Evolutionary conservation across 2,888 invertebrate species (phyloP), one percentile per base, ranked within the genome.

Genomic region (Caenorhabditis zanzibari): DNA sequence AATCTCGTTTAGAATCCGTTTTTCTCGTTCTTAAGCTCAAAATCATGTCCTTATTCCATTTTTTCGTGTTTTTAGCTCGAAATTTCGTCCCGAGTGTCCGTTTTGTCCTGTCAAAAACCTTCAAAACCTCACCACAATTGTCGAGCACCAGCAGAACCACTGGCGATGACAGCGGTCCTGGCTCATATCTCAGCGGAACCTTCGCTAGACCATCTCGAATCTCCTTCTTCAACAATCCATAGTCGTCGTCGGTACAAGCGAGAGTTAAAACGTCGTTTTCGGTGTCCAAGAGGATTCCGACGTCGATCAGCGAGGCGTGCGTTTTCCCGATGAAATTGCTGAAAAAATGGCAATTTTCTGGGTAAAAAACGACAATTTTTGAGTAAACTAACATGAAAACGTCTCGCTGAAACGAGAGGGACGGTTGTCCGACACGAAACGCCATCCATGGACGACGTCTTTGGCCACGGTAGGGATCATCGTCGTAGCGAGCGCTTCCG

Each of bases 381-480:
- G n/a, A n/a, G n/a, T n/a, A n/a, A n/a, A 35, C 56, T 26, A 26
- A 79, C 79, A 72, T n/a, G 19, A 79, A 63, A 32, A 4, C 2
- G 35, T 63, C 64, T 0, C 22, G 7, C 10, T 54, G 19, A 41
- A 81, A 52, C 3, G 64, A 66, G 5, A 24, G 6, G 2, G 68
- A 58, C 16, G 28, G 2, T 12, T 0, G 22, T 0, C 81, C 81
- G 24, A 81, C 54, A 16, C 73, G 72, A 16, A 81, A 73, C 28
- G 28, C 49, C 68, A 73, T 68, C 81, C 81, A 81, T 6, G 81
- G 81, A 28, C 81, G 73, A 7, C 81, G 58, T n/a, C 81, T 35
- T 28, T 73, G 72, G 19, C 73, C 81, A 0, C 80, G 80, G 26
- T 32, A 80, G 32, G 28, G 59, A 41, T 80, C 80, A 0, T 59